Evolutionary conservation across 2,797 vertebrate genomes (phyloP).

Genomic region (Gambelia wislizenii): DNA sequence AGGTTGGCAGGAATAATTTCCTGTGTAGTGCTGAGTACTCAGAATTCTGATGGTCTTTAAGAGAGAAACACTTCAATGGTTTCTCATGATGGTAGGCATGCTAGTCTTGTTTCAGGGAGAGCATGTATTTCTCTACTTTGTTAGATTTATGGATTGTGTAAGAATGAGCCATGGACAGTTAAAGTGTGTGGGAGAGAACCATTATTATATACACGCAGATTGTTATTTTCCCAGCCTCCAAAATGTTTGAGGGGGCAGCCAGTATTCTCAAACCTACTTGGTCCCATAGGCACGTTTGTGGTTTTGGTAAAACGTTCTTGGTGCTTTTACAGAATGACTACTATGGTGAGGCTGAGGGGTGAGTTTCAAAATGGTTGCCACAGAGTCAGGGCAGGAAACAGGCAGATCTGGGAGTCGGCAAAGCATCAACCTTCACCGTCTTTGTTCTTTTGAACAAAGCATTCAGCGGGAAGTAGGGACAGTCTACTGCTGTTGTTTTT

Average conservation of each 20-base stretch:
- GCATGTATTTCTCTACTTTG: neutral
- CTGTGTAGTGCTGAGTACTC: neutral
- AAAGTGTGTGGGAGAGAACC: neutral
- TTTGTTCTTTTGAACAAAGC: no score
- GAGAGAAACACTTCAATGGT: neutral
- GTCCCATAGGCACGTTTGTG: neutral
- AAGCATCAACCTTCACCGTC: no score
- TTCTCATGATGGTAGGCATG: neutral
- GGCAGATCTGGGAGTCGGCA: no score
- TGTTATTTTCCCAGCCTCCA: neutral
- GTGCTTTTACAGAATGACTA: neutral
- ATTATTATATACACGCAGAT: neutral
- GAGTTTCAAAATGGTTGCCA: neutral
- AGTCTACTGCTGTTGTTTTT: no score
- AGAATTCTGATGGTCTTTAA: neutral
- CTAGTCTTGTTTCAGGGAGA: neutral
- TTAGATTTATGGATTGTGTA: neutral
- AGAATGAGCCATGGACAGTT: neutral
- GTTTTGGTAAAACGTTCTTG: neutral
- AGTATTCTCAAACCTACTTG: neutral
- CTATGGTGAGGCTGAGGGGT: neutral
- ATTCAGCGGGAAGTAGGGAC: no score
- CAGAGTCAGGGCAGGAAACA: neutral
- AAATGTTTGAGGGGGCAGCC: neutral
- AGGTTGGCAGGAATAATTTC: neutral